Conservation (phyloP, 2,797 vertebrate genomes). For the Nannoperca obscura region DNA sequence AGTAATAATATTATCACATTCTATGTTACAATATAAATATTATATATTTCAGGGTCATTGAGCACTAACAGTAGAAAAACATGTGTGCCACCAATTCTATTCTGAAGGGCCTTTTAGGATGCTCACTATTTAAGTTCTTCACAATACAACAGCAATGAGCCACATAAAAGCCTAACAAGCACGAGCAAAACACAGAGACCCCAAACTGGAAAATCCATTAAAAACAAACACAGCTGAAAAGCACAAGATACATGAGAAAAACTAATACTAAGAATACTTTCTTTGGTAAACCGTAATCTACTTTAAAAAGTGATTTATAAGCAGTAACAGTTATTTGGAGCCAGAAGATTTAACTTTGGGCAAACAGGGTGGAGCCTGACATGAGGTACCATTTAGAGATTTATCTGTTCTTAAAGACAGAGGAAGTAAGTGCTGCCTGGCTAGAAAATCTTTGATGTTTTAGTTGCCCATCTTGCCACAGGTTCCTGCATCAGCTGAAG, state of each 20-base stretch:
- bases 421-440: too few species aligned
- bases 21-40: slow-evolving; percentile 2
- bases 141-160: background rate
- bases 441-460: background rate
- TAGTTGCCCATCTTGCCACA: background rate
- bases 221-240: too few species aligned
- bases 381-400: too few species aligned
- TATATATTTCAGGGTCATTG: background rate
- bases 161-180: background rate
- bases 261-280: background rate
- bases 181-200: too few species aligned
- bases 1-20: background rate
- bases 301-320: background rate
- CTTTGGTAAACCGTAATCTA: background rate
- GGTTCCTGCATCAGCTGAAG: background rate
- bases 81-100: background rate
- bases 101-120: slow-evolving; percentile 5
- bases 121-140: background rate
- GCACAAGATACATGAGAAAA: too few species aligned
- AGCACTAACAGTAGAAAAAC: slow-evolving; percentile 2
- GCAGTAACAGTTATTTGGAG: background rate
- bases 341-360: too few species aligned
- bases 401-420: too few species aligned
- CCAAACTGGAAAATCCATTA: too few species aligned
- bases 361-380: too few species aligned